A percentile compares a stretch with the other conserved stretches of the same genome.
phyloP scores from a whole-genome alignment of 2,888 invertebrate genomes.

The Erpobdella octoculata region DNA sequence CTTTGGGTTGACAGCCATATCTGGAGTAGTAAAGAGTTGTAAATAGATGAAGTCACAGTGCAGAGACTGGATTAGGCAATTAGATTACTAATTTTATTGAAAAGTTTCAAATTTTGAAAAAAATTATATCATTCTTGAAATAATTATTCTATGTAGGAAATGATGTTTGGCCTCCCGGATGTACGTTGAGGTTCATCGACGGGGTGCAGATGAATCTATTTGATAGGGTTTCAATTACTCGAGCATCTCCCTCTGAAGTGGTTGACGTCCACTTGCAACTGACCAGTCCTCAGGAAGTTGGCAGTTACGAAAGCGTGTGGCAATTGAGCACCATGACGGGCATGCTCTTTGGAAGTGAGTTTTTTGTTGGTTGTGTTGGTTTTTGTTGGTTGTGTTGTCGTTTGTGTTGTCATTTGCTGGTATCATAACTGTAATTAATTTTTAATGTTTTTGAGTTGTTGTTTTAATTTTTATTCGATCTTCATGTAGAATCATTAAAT shows the following conservation, averaged over 20 bases:
- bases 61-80: too few species aligned
- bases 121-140: too few species aligned
- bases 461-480: too few species aligned
- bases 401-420: background rate
- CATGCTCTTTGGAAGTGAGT: constrained; percentile 79
- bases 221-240: constrained; percentile 61
- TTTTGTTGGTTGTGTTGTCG: background rate
- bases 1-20: too few species aligned
- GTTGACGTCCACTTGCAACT: constrained; percentile 71
- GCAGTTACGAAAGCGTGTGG: constrained; percentile 78
- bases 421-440: background rate
- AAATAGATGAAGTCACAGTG: too few species aligned
- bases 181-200: constrained; percentile 68
- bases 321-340: constrained; percentile 78
- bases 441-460: too few species aligned
- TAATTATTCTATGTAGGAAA: constrained; percentile 53
- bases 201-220: constrained; percentile 61
- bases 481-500: too few species aligned
- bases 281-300: constrained; percentile 67
- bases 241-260: constrained; percentile 68
- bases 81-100: too few species aligned
- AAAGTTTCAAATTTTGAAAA: too few species aligned
- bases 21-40: too few species aligned
- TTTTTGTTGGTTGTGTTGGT: background rate
- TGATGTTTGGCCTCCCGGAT: constrained; percentile 73